A percentile compares a stretch with the other conserved stretches of the same genome.
These are phyloP conservation scores for Macrotis lagotis DNA, from an alignment of 2,113 vertebrate genomes.

Conservation along the genomic window DNA sequence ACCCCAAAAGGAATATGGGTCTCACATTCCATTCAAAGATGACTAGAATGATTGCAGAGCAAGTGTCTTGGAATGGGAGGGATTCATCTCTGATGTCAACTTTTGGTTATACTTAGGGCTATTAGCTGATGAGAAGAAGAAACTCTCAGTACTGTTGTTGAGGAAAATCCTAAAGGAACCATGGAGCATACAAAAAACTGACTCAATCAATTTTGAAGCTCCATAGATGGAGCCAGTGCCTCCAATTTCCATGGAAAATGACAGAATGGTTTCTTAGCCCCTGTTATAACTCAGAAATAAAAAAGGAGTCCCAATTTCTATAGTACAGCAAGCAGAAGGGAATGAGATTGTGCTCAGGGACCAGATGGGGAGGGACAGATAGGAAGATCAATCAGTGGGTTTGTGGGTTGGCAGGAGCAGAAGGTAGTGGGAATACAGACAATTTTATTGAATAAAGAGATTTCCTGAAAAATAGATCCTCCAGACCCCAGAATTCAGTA, in stretches of 20 bases:
- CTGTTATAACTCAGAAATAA: not conserved
- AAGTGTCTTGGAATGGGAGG: not conserved
- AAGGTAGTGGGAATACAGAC: not conserved
- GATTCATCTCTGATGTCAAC: not conserved
- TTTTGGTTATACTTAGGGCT: not conserved
- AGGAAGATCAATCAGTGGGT: not conserved
- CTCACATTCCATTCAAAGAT: not conserved
- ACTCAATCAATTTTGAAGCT: not conserved
- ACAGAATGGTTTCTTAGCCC: not conserved
- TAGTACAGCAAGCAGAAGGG: not conserved
- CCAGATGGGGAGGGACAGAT: not conserved
- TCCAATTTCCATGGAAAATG: not conserved
- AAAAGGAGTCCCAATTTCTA: not conserved
- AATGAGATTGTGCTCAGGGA: not conserved
- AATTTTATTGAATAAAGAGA: not conserved
- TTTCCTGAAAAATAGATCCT: not conserved
- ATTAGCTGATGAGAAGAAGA: not conserved
- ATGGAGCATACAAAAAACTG: not conserved
- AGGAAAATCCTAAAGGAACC: not conserved
- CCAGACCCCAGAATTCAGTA: not conserved
- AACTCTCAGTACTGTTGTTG: not conserved
- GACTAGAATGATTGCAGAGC: not conserved
- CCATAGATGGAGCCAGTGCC: not conserved
- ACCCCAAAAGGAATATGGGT: not conserved
- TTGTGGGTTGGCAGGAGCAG: not conserved